phyloP scores from a whole-genome alignment of 1,140 invertebrate genomes.

The Drosophila ambigua region DNA sequence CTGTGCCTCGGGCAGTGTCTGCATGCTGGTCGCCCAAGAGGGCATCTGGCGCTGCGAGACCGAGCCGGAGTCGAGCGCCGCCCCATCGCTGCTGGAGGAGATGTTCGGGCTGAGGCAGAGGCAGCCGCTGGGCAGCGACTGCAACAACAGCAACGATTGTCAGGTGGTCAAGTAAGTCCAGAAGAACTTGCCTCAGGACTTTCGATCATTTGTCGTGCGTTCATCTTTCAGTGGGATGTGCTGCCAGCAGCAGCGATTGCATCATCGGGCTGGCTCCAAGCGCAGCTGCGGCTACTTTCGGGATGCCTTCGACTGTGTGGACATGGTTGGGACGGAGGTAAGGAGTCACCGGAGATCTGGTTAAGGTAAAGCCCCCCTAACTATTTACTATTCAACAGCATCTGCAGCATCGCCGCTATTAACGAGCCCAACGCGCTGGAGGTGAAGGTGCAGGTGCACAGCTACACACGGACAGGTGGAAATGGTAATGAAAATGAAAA shows the following conservation, averaged over 20 bases:
- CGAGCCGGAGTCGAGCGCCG: slow-evolving; percentile 15
- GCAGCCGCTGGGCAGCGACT: slow-evolving; percentile 94
- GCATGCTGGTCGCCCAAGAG: slow-evolving; percentile 86
- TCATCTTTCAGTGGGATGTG: slow-evolving; percentile 88
- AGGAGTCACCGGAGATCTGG: neutral
- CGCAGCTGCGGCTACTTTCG: slow-evolving; percentile 95
- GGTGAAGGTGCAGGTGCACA: neutral
- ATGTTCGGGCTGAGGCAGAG: slow-evolving; percentile 48
- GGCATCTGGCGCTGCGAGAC: slow-evolving; percentile 90
- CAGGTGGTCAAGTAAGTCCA: slow-evolving; percentile 87
- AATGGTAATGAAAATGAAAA: neutral
- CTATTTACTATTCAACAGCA: neutral
- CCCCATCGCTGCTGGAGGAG: slow-evolving; percentile 44
- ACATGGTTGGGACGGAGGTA: slow-evolving; percentile 78
- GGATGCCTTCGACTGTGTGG: slow-evolving; percentile 94
- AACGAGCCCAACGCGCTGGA: neutral
- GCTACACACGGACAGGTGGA: too few species aligned
- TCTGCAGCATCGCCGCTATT: slow-evolving; percentile 51
- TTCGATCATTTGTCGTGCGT: neutral
- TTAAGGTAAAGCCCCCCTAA: neutral
- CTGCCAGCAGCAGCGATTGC: slow-evolving; percentile 92
- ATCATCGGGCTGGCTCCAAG: slow-evolving; percentile 91
- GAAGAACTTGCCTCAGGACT: neutral
- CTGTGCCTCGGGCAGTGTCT: slow-evolving; percentile 90
- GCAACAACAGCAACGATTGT: slow-evolving; percentile 92